Conservation (phyloP, 2,888 invertebrate species). For the Euzetes globulus region DNA sequence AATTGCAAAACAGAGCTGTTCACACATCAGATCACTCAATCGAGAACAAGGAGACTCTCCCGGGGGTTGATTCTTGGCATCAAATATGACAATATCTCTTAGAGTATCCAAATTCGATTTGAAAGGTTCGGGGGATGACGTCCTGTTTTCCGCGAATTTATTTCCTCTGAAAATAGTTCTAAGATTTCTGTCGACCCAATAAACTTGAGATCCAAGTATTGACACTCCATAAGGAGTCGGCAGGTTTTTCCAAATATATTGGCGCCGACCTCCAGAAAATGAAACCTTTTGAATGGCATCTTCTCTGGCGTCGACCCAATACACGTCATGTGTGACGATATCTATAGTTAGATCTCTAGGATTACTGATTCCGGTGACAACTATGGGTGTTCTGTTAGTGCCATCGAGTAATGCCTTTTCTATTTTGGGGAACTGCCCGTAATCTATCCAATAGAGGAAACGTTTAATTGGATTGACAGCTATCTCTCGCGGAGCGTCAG, state of each 20-base stretch:
- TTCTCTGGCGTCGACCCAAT: constrained; percentile 91
- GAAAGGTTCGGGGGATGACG: constrained; percentile 51
- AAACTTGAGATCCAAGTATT: constrained; percentile 71
- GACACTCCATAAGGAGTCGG: constrained; percentile 92
- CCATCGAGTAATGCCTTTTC: constrained; percentile 83
- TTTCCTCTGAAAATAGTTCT: constrained; percentile 55
- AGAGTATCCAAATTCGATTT: constrained; percentile 75
- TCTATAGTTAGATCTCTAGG: constrained; percentile 87
- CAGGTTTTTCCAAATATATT: constrained; percentile 72
- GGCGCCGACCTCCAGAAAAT: constrained; percentile 49
- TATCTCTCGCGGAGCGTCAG: constrained; percentile 86
- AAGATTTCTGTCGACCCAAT: constrained; percentile 90
- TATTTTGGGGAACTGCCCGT: constrained; percentile 89
- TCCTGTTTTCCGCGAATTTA: constrained; percentile 54
- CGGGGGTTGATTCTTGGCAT: constrained; percentile 72
- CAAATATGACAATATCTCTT: constrained; percentile 83
- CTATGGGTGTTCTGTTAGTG: constrained; percentile 71
- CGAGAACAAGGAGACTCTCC: constrained; percentile 62
- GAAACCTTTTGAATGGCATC: constrained; percentile 71
- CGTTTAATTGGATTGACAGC: constrained; percentile 91
- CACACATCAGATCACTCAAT: constrained; percentile 63
- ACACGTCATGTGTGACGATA: constrained; percentile 85
- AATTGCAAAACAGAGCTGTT: constrained; percentile 89
- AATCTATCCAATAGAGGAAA: constrained; percentile 93
- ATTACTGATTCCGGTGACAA: constrained; percentile 80